Percentiles rank a stretch among this genome's conserved stretches.
Conservation (phyloP, 2,113 vertebrate genomes). For the Paracyprichromis sp. region DNA sequence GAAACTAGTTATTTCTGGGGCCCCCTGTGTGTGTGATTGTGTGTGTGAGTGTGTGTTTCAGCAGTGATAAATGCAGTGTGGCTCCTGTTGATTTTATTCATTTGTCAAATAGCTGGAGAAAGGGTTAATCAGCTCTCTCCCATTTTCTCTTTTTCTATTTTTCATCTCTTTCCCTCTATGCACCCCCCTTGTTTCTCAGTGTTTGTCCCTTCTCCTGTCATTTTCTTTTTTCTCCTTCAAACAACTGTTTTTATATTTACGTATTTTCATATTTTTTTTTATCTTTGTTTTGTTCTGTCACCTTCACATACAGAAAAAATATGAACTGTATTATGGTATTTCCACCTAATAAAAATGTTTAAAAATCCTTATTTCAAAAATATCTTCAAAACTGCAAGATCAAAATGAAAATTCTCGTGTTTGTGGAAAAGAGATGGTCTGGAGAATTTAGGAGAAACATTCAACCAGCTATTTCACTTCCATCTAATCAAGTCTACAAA, state of each 20-base stretch:
- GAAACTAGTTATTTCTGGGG: slow-evolving; percentile 70
- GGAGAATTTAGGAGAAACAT: neutral
- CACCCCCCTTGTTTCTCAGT: neutral
- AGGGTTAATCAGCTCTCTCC: slow-evolving; percentile 72
- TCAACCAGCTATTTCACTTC: neutral
- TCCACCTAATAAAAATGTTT: neutral
- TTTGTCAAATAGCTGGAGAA: slow-evolving; percentile 67
- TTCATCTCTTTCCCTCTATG: neutral
- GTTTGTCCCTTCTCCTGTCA: neutral
- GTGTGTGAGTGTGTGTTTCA: slow-evolving; percentile 16
- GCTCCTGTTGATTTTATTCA: slow-evolving; percentile 61
- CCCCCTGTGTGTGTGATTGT: slow-evolving; percentile 1
- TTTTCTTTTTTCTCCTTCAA: neutral
- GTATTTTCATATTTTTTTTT: neutral
- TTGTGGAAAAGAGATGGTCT: neutral
- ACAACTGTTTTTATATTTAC: neutral
- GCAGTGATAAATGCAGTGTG: slow-evolving; percentile 56
- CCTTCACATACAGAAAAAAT: neutral
- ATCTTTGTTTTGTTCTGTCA: neutral
- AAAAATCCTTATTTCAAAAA: rapidly evolving
- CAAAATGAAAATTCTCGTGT: neutral
- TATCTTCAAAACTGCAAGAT: neutral
- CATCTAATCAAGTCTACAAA: neutral
- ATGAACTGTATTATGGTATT: neutral
- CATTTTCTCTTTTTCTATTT: neutral